phyloP scores from a whole-genome alignment of 2,797 vertebrate genomes.

The Zalophus californianus region DNA sequence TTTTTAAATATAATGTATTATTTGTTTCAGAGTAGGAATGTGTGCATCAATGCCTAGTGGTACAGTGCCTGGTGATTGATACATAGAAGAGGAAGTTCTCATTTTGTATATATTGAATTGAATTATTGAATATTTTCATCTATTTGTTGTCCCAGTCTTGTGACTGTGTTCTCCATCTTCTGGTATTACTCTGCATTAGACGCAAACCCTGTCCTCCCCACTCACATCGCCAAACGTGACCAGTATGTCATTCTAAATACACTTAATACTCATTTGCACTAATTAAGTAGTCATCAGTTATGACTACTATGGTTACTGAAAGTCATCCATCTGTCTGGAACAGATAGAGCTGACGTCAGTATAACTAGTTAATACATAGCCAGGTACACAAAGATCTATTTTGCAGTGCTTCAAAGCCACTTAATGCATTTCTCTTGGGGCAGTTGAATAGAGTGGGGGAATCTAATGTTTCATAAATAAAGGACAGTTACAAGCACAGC shows the following conservation, averaged over 20 bases:
- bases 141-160: neutral
- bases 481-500: neutral
- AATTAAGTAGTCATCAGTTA: neutral
- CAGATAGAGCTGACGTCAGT: neutral
- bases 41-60: neutral
- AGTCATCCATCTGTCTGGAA: neutral
- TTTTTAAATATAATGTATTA: too few relatives aligned
- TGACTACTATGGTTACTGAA: neutral
- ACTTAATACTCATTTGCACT: neutral
- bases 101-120: neutral
- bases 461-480: conserved; percentile 17
- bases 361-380: neutral
- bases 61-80: neutral
- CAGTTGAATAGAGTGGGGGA: neutral
- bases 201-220: neutral
- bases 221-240: neutral
- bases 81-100: neutral
- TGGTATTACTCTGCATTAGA: neutral
- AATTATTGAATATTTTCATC: conserved; percentile 16
- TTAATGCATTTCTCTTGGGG: neutral
- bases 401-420: neutral
- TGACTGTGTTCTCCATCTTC: neutral
- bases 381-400: neutral
- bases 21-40: neutral
- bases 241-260: neutral